A percentile compares a stretch with the other conserved stretches of the same genome.
phyloP scores from a whole-genome alignment of 2,888 invertebrate genomes.

The Aphelenchoides bicaudatus region DNA sequence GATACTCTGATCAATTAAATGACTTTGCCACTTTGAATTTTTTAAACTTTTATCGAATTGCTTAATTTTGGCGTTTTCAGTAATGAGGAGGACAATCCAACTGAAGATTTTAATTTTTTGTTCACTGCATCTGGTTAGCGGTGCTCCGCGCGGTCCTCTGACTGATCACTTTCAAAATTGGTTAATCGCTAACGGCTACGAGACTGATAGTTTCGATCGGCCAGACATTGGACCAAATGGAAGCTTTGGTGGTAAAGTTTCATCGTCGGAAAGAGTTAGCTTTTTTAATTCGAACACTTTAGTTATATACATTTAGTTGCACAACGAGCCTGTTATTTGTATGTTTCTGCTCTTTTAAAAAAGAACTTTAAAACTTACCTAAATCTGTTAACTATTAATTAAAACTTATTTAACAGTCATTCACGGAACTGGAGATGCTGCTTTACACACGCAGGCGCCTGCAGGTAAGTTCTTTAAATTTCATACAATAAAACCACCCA shows the following conservation, averaged over 20 bases:
- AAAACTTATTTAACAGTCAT: too few relatives aligned
- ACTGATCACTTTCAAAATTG: constrained; percentile 57
- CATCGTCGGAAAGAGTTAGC: constrained; percentile 39
- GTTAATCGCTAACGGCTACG: constrained; percentile 55
- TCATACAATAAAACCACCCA: too few relatives aligned
- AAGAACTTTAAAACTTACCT: constrained; percentile 12
- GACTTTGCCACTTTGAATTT: too few relatives aligned
- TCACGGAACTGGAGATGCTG: constrained; percentile 56
- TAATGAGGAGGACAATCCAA: too few relatives aligned
- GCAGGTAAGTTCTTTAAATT: too few relatives aligned
- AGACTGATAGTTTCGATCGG: constrained; percentile 52
- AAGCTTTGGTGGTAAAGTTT: constrained; percentile 53
- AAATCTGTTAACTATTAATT: too few relatives aligned
- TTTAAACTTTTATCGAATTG: too few relatives aligned
- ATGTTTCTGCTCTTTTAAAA: neutral
- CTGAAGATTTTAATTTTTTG: too few relatives aligned
- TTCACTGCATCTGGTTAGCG: too few relatives aligned
- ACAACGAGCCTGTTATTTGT: constrained; percentile 15
- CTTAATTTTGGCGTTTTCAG: too few relatives aligned
- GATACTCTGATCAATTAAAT: too few relatives aligned
- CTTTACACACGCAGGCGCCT: constrained; percentile 56
- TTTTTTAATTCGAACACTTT: neutral
- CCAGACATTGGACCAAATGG: constrained; percentile 58
- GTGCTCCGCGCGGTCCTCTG: constrained; percentile 43
- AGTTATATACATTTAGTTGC: neutral